Percentiles rank a stretch among this genome's conserved stretches.
Conservation (phyloP, 1,140 invertebrate genomes). For the Hyles euphorbiae region DNA sequence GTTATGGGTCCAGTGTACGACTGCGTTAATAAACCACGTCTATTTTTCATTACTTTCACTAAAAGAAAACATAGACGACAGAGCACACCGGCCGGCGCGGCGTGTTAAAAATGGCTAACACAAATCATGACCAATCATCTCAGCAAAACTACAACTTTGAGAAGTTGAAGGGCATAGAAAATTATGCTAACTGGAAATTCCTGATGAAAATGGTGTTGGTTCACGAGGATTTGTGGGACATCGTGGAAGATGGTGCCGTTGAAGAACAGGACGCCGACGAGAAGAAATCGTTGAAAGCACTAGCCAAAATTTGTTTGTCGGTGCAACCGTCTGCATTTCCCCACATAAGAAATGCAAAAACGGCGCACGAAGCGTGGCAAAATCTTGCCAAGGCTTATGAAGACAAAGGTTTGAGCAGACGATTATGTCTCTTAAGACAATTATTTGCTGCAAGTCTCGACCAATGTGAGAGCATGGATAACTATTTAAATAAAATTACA, state of each 20-base stretch:
- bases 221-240: slow-evolving; percentile 16
- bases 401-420: slow-evolving; percentile 17
- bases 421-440: slow-evolving; percentile 16
- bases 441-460: slow-evolving; percentile 11
- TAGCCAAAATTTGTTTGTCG: too few species aligned
- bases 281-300: slow-evolving; percentile 4
- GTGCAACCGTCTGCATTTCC: slow-evolving; percentile 2
- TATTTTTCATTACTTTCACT: too few species aligned
- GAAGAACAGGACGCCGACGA: slow-evolving; percentile 2
- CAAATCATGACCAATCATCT: too few species aligned
- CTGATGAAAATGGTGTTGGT: slow-evolving; percentile 17
- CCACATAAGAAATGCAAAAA: slow-evolving; percentile 14
- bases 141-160: slow-evolving; percentile 1
- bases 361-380: slow-evolving; percentile 19
- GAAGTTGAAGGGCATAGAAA: slow-evolving; percentile 12
- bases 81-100: too few species aligned
- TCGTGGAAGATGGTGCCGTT: neutral
- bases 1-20: too few species aligned
- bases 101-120: too few species aligned
- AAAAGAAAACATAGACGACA: too few species aligned
- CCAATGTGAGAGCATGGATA: slow-evolving; percentile 13
- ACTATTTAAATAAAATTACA: slow-evolving; percentile 5
- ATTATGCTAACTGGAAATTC: slow-evolving; percentile 14
- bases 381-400: slow-evolving; percentile 20
- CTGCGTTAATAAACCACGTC: too few species aligned